Evolutionary conservation across 2,797 vertebrate species (phyloP).

Genomic region (Dromococcyx pavoninus): DNA sequence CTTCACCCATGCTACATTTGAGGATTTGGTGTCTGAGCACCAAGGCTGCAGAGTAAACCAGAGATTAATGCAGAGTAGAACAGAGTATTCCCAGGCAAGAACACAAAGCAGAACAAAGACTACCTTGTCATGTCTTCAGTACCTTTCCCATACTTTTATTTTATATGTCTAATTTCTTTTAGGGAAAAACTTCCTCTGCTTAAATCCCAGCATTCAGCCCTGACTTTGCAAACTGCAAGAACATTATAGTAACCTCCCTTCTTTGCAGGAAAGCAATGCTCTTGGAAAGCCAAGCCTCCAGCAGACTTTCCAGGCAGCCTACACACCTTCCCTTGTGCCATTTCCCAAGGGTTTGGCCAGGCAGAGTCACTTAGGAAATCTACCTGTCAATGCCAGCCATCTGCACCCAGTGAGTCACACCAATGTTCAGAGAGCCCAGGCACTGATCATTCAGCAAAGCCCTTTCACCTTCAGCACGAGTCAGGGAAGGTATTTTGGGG

Average conservation of each 20-base stretch:
- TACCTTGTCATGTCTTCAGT: background rate
- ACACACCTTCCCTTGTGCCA: background rate
- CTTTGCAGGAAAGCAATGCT: background rate
- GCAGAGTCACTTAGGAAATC: background rate
- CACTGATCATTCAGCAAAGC: background rate
- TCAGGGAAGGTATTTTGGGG: background rate
- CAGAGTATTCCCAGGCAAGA: background rate
- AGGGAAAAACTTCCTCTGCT: background rate
- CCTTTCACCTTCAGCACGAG: background rate
- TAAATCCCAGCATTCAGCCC: background rate
- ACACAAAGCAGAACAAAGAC: conserved; percentile 37
- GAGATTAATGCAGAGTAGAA: conserved; percentile 35
- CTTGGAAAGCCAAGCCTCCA: background rate
- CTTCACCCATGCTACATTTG: background rate
- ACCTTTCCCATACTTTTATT: background rate
- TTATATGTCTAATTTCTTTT: background rate
- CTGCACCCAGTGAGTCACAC: background rate
- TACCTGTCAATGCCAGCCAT: background rate
- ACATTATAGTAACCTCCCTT: background rate
- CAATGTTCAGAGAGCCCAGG: accelerated
- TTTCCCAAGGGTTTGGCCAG: background rate
- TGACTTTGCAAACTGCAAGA: background rate
- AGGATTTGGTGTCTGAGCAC: background rate
- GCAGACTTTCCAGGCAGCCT: background rate
- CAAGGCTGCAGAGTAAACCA: conserved; percentile 1